A percentile compares a stretch with the other conserved stretches of the same genome.
Conservation (phyloP, 2,888 invertebrate genomes). For the Portevinia maculata region DNA sequence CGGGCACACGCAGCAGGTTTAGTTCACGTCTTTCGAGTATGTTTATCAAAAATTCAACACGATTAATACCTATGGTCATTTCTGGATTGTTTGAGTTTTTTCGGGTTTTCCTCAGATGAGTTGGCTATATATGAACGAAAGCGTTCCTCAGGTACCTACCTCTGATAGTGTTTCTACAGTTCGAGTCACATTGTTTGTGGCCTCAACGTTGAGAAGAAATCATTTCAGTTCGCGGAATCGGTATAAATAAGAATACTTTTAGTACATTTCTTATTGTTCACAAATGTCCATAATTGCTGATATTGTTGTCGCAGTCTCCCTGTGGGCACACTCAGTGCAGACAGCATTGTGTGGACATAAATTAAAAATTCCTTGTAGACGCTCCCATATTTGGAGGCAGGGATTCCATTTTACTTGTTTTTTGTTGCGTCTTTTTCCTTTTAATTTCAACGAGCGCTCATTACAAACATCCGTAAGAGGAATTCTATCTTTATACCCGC, state of each 20-base stretch:
- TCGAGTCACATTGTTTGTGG: too few relatives aligned
- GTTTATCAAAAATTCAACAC: too few relatives aligned
- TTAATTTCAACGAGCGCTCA: slow-evolving; percentile 63
- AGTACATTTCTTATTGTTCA: slow-evolving; percentile 33
- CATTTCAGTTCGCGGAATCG: background rate
- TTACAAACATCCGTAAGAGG: slow-evolving; percentile 63
- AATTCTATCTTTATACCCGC: slow-evolving; percentile 40
- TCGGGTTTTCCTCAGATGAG: too few relatives aligned
- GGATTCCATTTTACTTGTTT: slow-evolving; percentile 30
- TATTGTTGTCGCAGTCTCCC: slow-evolving; percentile 57
- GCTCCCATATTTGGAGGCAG: slow-evolving; percentile 62
- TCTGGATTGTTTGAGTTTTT: too few relatives aligned
- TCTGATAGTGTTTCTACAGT: too few relatives aligned
- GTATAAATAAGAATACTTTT: slow-evolving; percentile 17
- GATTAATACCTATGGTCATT: too few relatives aligned
- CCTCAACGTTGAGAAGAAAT: too few relatives aligned
- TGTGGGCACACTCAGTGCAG: slow-evolving; percentile 36
- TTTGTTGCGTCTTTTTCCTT: slow-evolving; percentile 48
- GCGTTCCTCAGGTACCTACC: too few relatives aligned
- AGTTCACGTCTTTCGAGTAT: too few relatives aligned
- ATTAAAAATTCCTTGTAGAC: slow-evolving; percentile 67
- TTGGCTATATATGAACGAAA: too few relatives aligned
- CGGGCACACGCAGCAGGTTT: too few relatives aligned
- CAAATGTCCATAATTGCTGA: slow-evolving; percentile 55
- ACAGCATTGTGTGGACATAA: slow-evolving; percentile 55